phyloP scores from a whole-genome alignment of 2,797 vertebrate genomes.

The Hipposideros larvatus region DNA sequence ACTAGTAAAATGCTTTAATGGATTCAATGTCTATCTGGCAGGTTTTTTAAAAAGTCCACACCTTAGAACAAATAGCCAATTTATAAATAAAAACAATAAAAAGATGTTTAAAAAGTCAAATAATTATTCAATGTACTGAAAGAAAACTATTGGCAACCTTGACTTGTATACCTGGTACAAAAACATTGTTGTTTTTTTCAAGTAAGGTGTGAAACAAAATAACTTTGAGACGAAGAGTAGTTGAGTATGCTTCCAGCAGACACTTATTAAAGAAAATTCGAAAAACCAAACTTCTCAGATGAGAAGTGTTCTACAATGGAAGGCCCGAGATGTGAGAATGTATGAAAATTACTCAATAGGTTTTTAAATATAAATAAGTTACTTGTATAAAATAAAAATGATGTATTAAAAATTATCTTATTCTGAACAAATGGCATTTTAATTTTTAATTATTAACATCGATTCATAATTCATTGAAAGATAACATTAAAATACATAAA shows the following conservation, averaged over 20 bases:
- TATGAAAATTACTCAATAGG: neutral
- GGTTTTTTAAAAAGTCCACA: neutral
- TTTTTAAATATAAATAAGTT: neutral
- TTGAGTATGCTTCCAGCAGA: neutral
- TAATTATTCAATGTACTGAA: neutral
- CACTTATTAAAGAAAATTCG: neutral
- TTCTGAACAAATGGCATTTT: neutral
- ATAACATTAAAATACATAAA: slow-evolving; percentile 11
- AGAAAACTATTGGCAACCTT: neutral
- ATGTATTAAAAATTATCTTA: neutral
- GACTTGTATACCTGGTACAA: neutral
- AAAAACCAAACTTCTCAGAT: neutral
- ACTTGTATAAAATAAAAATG: neutral
- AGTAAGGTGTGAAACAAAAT: neutral
- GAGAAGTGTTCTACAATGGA: neutral
- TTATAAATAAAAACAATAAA: neutral
- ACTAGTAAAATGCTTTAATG: neutral
- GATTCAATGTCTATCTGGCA: neutral
- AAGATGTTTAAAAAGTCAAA: neutral
- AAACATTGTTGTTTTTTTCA: neutral
- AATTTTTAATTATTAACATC: neutral
- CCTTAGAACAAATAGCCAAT: neutral
- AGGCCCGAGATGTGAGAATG: neutral
- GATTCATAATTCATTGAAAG: neutral
- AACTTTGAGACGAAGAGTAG: neutral